These are phyloP conservation scores for Heteronetta atricapilla DNA, from an alignment of 2,113 vertebrate genomes.

Conservation along the genomic window DNA sequence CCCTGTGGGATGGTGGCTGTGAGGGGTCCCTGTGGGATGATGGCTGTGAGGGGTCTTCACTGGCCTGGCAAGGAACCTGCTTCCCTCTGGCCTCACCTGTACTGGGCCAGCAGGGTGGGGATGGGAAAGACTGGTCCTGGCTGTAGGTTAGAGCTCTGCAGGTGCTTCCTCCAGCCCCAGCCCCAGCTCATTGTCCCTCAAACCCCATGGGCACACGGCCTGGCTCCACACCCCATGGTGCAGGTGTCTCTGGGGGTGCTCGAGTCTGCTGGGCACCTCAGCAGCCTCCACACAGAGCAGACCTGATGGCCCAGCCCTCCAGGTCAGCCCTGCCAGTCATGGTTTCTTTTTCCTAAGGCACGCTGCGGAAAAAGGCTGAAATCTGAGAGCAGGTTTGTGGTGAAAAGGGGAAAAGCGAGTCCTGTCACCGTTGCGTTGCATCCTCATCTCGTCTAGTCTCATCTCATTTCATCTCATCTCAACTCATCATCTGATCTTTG, in stretches of 20 bases:
- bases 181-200: background rate
- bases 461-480: background rate
- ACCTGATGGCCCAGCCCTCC: background rate
- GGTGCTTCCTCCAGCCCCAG: background rate
- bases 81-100: background rate
- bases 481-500: no score
- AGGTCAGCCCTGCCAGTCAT: background rate
- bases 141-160: background rate
- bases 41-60: background rate
- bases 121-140: background rate
- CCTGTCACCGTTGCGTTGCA: background rate
- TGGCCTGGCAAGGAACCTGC: accelerated
- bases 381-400: background rate
- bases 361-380: background rate
- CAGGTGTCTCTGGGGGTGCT: background rate
- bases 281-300: background rate
- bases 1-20: background rate
- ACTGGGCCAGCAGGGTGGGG: background rate
- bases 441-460: background rate
- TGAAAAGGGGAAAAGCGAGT: background rate
- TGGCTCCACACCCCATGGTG: background rate
- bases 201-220: background rate
- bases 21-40: accelerated
- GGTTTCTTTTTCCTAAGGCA: background rate
- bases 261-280: background rate